A percentile compares a stretch with the other conserved stretches of the same genome.
These are phyloP conservation scores for Junonia oenone DNA, from an alignment of 2,888 invertebrate genomes.

Conservation along the genomic window DNA sequence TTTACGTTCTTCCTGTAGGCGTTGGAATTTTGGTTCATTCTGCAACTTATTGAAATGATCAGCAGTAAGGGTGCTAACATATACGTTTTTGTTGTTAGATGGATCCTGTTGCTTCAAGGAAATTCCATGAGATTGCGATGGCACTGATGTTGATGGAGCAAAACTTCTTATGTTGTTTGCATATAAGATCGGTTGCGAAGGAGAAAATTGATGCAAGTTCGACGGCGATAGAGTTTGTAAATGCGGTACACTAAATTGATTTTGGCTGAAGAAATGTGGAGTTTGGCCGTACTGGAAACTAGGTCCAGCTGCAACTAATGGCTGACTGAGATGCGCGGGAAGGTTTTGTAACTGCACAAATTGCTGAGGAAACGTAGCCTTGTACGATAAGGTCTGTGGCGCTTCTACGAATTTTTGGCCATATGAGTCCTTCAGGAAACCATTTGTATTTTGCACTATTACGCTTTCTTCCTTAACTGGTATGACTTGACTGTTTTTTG, in stretches of 20 bases:
- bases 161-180: slow-evolving; percentile 44
- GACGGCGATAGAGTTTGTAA: slow-evolving; percentile 44
- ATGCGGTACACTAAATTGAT: slow-evolving; percentile 47
- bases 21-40: slow-evolving; percentile 43
- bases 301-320: slow-evolving; percentile 51
- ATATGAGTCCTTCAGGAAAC: slow-evolving; percentile 63
- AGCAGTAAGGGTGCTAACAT: slow-evolving; percentile 40
- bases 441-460: slow-evolving; percentile 46
- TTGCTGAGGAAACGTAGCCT: slow-evolving; percentile 57
- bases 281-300: slow-evolving; percentile 48
- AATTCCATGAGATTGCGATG: slow-evolving; percentile 31
- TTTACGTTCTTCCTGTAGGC: slow-evolving; percentile 30
- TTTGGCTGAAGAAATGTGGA: slow-evolving; percentile 49
- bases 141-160: slow-evolving; percentile 36
- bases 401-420: slow-evolving; percentile 58
- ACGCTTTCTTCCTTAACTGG: slow-evolving; percentile 50
- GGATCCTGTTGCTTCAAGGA: slow-evolving; percentile 42
- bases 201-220: slow-evolving; percentile 39
- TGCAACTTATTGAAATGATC: slow-evolving; percentile 38
- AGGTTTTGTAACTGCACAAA: slow-evolving; percentile 61
- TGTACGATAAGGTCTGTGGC: slow-evolving; percentile 54
- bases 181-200: slow-evolving; percentile 43
- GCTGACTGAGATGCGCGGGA: slow-evolving; percentile 63
- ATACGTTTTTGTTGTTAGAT: slow-evolving; percentile 46
- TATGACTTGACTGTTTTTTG: slow-evolving; percentile 44